These are phyloP conservation scores for Holotrichia oblita DNA, from an alignment of 1,140 invertebrate species.

Conservation along the genomic window DNA sequence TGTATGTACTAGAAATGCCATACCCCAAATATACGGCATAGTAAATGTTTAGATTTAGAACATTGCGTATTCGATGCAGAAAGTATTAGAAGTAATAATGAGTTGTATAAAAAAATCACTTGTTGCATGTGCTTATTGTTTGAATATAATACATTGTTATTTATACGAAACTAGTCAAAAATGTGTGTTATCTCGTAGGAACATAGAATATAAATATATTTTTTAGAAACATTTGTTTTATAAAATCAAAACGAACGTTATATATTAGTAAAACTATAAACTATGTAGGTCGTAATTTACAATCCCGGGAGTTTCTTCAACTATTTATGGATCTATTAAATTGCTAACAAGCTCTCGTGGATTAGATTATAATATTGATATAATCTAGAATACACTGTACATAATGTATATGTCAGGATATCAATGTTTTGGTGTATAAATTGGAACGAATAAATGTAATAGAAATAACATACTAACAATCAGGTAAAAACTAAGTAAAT, in stretches of 20 bases:
- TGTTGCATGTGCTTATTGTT: not conserved
- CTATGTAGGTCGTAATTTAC: too few relatives aligned
- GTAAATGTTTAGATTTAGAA: not conserved
- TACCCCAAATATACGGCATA: slow-evolving; percentile 23
- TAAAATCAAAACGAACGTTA: not conserved
- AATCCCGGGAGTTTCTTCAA: too few relatives aligned
- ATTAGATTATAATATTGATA: too few relatives aligned
- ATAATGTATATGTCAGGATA: not conserved
- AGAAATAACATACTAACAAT: not conserved
- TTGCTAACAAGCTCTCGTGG: too few relatives aligned
- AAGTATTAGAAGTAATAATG: slow-evolving; percentile 6
- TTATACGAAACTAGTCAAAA: slow-evolving; percentile 2
- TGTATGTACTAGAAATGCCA: slow-evolving; percentile 1
- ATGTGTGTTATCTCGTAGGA: not conserved
- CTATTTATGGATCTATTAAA: too few relatives aligned
- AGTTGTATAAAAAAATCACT: not conserved
- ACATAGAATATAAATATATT: not conserved
- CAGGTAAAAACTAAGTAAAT: not conserved
- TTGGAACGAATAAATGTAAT: not conserved
- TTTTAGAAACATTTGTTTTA: not conserved
- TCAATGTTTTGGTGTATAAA: not conserved
- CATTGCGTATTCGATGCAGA: not conserved
- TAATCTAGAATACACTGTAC: not conserved
- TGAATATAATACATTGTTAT: not conserved
- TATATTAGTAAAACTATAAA: not conserved